Base-by-base conservation (phyloP, 2,797 vertebrate genomes). In the Lutjanus campechanus region DNA sequence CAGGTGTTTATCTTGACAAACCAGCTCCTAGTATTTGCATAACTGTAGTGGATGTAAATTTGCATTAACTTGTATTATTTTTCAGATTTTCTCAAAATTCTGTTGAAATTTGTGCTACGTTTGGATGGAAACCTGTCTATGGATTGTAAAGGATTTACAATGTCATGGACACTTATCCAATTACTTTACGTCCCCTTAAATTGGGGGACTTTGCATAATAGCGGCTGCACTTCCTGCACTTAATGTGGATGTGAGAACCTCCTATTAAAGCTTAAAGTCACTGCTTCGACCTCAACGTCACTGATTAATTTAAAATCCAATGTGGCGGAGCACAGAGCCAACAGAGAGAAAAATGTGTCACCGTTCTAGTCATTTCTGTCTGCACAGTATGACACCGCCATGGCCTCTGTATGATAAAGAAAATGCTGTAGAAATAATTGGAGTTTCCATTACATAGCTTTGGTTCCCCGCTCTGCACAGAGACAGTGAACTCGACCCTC, bases 401-500 rank as follows among this genome's bases (percentile, higher is more conserved):
- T 43, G 29, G 29, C n/a, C 47, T 62, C 7, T 25, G 47, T 8
- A 11, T 25, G 47, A 44, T 17, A 13, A 22, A 69, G 61, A 49
- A 51, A 44, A 68, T 1, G 66, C 12, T 1, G 5, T 8, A 55
- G n/a, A 50, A n/a, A 8, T 4, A 62, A 40, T 61, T 41, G 51
- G 19, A 41, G 25, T 68, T 79, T 66, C 20, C 16, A 5, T 68
- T 25, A 11, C 68, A 44, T 5, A 17, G 63, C 49, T 46, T 12
- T 40, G 44, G 29, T 54, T 61, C 43, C 13, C 49, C 17, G 64
- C 50, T 56, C 64, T 41, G 55, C 62, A 69, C 22, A 16, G 29
- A 43, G 49, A 51, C 64, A 1, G n/a, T 19, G 66, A 76, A 41
- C 56, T 20, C 17, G 4, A 53, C 70, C 73, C 85, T 74, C 47